Conservation (phyloP, 2,797 vertebrate species). For the Mustela erminea region DNA sequence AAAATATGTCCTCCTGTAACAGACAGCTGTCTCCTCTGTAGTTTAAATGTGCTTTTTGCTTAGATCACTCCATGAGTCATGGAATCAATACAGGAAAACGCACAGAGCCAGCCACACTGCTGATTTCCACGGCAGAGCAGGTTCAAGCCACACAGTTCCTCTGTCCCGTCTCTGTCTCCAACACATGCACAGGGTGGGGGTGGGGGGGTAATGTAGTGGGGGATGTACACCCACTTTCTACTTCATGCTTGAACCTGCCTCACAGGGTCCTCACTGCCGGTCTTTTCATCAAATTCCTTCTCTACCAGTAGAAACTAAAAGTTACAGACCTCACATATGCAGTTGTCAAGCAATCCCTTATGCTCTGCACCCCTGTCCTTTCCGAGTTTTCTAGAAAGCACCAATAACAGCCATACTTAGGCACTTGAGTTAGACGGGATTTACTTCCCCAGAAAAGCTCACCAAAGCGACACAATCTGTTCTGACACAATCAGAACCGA, state of each 20-base stretch:
- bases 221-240: neutral
- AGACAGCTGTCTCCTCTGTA: conserved; percentile 90
- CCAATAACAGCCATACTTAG: neutral
- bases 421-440: neutral
- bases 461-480: neutral
- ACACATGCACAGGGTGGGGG: neutral
- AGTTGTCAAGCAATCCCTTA: neutral
- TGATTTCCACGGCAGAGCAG: conserved; percentile 64
- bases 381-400: neutral
- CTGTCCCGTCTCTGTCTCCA: neutral
- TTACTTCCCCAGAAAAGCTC: neutral
- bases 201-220: neutral
- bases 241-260: neutral
- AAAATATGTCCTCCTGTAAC: conserved; percentile 86
- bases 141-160: conserved; percentile 72
- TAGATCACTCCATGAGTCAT: conserved; percentile 87
- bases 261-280: neutral
- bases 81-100: conserved; percentile 86
- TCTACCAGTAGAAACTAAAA: neutral
- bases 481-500: neutral
- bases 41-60: conserved; percentile 88
- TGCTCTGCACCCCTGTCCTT: neutral
- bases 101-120: conserved; percentile 64
- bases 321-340: neutral
- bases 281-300: conserved; percentile 41